Evolutionary conservation across 2,797 vertebrate genomes (phyloP).

Genomic region (Sebastes taczanowskii): DNA sequence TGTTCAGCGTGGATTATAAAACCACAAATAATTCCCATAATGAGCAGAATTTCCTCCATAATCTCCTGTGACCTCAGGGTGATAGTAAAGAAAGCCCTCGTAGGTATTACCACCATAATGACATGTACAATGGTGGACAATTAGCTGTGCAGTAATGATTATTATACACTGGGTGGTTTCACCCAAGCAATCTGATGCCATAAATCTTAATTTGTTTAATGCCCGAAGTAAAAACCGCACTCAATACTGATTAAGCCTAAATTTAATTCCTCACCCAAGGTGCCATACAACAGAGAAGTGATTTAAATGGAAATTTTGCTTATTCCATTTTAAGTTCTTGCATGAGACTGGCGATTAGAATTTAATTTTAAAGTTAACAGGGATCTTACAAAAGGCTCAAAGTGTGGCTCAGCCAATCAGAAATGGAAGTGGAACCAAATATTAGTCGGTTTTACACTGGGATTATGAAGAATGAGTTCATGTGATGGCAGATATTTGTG

Average conservation of each 20-base stretch:
- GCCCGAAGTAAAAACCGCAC: conserved; percentile 68
- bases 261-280: conserved; percentile 70
- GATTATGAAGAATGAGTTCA: not conserved
- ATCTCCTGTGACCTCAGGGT: conserved; percentile 40
- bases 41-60: conserved; percentile 21
- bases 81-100: conserved; percentile 42
- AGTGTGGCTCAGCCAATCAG: not conserved
- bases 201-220: conserved; percentile 75
- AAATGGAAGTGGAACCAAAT: not conserved
- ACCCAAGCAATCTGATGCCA: conserved; percentile 53
- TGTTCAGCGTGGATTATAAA: conserved; percentile 40
- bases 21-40: conserved; percentile 49
- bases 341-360: conserved; percentile 60
- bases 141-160: conserved; percentile 62
- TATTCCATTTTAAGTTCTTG: conserved; percentile 60
- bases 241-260: conserved; percentile 70
- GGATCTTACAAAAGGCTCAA: conserved; percentile 19
- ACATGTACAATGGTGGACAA: conserved; percentile 67
- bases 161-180: conserved; percentile 61
- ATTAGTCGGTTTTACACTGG: conserved; percentile 1
- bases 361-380: conserved; percentile 60
- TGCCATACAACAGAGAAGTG: conserved; percentile 58
- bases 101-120: conserved; percentile 54
- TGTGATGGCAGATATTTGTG: not conserved
- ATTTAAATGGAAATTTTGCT: conserved; percentile 74